Percentiles rank a stretch among this genome's conserved stretches.
phyloP scores from a whole-genome alignment of 2,797 vertebrate genomes.

The Falco peregrinus region DNA sequence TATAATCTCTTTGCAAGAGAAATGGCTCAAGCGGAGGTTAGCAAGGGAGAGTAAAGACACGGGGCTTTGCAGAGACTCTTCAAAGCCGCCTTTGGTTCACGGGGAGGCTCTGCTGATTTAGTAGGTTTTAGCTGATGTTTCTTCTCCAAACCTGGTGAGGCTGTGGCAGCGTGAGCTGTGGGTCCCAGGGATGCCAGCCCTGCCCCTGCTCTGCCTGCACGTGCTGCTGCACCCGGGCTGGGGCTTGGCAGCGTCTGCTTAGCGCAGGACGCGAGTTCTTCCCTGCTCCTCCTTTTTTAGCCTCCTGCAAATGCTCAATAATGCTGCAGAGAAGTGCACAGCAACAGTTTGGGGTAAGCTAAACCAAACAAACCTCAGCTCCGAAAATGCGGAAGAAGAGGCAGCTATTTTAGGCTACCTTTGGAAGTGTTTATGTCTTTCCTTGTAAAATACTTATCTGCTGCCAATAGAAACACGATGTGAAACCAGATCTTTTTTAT shows the following conservation, averaged over 20 bases:
- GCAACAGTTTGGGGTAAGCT: accelerated
- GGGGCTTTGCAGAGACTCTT: not conserved
- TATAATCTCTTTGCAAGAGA: not conserved
- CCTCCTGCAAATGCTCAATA: not conserved
- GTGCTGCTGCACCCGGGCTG: not conserved
- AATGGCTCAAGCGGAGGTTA: accelerated
- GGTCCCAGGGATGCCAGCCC: accelerated
- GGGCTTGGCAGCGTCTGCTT: not conserved
- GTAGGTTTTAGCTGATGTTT: accelerated
- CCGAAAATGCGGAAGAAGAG: not conserved
- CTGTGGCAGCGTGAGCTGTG: accelerated
- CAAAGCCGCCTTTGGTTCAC: accelerated
- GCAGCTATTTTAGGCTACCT: accelerated
- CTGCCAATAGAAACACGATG: not conserved
- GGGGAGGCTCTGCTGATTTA: not conserved
- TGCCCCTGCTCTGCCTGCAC: not conserved
- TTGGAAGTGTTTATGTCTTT: not conserved
- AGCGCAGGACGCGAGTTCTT: accelerated
- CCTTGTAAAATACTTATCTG: not conserved
- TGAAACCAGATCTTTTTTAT: not conserved
- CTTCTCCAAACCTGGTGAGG: too few species aligned
- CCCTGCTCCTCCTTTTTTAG: not conserved
- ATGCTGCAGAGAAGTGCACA: not conserved
- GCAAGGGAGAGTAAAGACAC: accelerated
- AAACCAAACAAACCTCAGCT: not conserved